These are phyloP conservation scores for Nebria ingens DNA, from an alignment of 1,140 invertebrate genomes.

Conservation along the genomic window DNA sequence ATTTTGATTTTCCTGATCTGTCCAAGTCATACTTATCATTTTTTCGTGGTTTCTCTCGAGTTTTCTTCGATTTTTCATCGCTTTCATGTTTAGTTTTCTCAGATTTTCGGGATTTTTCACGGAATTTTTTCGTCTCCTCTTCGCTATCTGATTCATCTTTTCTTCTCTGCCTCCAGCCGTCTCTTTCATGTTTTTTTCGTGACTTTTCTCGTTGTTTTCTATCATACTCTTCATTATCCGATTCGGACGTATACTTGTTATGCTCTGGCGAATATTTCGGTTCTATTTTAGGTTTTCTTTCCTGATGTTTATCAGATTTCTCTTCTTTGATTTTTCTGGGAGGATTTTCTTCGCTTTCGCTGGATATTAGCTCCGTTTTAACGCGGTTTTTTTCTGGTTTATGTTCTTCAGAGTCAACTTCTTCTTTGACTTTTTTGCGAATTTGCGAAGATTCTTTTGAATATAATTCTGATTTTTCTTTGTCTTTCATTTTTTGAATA, in stretches of 20 bases:
- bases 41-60: too few relatives aligned
- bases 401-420: slow-evolving; percentile 7
- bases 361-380: slow-evolving; percentile 24
- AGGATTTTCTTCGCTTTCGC: slow-evolving; percentile 31
- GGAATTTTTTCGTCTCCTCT: too few relatives aligned
- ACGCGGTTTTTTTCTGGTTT: neutral
- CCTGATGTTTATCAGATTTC: slow-evolving; percentile 36
- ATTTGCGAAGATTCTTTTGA: slow-evolving; percentile 10
- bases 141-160: too few relatives aligned
- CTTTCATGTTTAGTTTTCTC: too few relatives aligned
- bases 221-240: slow-evolving; percentile 28
- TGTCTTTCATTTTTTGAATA: slow-evolving; percentile 32
- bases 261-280: too few relatives aligned
- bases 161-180: neutral
- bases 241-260: slow-evolving; percentile 33
- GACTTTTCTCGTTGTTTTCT: slow-evolving; percentile 23
- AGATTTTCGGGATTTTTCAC: too few relatives aligned
- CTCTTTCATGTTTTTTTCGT: neutral
- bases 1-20: too few relatives aligned
- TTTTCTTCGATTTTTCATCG: too few relatives aligned
- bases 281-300: slow-evolving; percentile 37
- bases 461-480: slow-evolving; percentile 14
- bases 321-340: too few relatives aligned
- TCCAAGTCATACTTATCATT: slow-evolving; percentile 22
- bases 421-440: slow-evolving; percentile 23